Evolutionary conservation across 1,140 invertebrate species (phyloP).

Genomic region (Thaumetopoea pityocampa): DNA sequence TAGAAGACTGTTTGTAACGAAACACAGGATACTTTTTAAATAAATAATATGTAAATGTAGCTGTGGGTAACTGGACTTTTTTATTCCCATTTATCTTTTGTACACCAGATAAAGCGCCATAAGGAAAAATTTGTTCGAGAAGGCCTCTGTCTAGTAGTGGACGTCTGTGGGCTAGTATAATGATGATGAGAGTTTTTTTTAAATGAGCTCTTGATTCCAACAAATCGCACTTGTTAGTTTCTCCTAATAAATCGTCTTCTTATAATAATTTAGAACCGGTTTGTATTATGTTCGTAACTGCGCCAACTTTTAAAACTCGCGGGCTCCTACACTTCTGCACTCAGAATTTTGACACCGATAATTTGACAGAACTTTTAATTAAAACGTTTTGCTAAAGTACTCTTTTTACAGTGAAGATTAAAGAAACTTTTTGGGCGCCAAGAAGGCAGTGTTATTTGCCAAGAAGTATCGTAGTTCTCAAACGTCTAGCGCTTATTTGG

Average conservation of each 20-base stretch:
- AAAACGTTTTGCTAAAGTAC: slow-evolving; percentile 20
- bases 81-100: too few relatives aligned
- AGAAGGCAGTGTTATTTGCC: slow-evolving; percentile 12
- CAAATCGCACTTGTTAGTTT: slow-evolving; percentile 11
- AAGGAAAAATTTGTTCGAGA: too few relatives aligned
- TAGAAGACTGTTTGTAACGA: too few relatives aligned
- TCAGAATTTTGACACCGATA: slow-evolving; percentile 30
- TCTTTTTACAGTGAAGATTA: slow-evolving; percentile 19
- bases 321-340: slow-evolving; percentile 17
- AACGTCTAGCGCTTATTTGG: slow-evolving; percentile 27
- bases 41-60: too few relatives aligned
- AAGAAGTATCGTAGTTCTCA: slow-evolving; percentile 6
- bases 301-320: slow-evolving; percentile 12
- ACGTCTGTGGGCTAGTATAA: too few relatives aligned
- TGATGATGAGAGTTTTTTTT: not conserved
- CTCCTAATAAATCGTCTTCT: slow-evolving; percentile 2
- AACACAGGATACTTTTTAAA: too few relatives aligned
- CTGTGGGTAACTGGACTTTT: too few relatives aligned
- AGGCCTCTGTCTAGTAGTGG: too few relatives aligned
- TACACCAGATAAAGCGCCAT: too few relatives aligned
- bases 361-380: slow-evolving; percentile 29
- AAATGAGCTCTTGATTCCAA: slow-evolving; percentile 6
- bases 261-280: slow-evolving; percentile 8
- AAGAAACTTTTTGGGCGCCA: slow-evolving; percentile 17
- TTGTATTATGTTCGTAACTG: not conserved